phyloP scores from a whole-genome alignment of 2,797 vertebrate species.

The Arrhamphus sclerolepis region DNA sequence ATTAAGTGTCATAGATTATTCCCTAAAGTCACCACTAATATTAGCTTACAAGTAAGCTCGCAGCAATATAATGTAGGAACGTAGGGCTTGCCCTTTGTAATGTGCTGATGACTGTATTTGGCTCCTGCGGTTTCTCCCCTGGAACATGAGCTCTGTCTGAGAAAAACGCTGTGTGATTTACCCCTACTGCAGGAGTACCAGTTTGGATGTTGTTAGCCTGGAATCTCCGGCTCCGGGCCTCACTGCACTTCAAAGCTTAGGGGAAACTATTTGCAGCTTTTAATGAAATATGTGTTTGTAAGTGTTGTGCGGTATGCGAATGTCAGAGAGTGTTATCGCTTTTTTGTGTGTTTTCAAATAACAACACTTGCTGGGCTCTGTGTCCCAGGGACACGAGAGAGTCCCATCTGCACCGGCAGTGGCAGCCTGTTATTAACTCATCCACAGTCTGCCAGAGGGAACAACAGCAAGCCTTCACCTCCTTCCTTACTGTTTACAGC shows the following conservation, averaged over 20 bases:
- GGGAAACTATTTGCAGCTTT: slow-evolving; percentile 56
- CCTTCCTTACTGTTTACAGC: slow-evolving; percentile 46
- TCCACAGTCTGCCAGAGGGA: slow-evolving; percentile 62
- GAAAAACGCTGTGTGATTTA: slow-evolving; percentile 51
- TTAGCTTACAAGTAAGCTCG: slow-evolving; percentile 41
- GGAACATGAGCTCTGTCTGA: slow-evolving; percentile 66
- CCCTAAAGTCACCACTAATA: slow-evolving; percentile 45
- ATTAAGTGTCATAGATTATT: slow-evolving; percentile 5
- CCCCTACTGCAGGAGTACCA: slow-evolving; percentile 56
- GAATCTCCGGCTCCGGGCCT: slow-evolving; percentile 64
- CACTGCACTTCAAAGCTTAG: slow-evolving; percentile 59
- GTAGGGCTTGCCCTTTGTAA: slow-evolving; percentile 51
- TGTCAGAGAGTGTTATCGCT: slow-evolving; percentile 42
- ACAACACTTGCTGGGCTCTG: slow-evolving; percentile 45
- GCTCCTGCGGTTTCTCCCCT: slow-evolving; percentile 69
- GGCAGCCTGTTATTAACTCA: slow-evolving; percentile 74
- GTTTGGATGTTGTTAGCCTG: slow-evolving; percentile 56
- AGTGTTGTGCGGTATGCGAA: slow-evolving; percentile 21
- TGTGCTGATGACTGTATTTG: slow-evolving; percentile 72
- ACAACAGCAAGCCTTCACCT: slow-evolving; percentile 50
- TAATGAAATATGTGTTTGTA: slow-evolving; percentile 48
- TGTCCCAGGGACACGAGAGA: slow-evolving; percentile 53
- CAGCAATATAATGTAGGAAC: slow-evolving; percentile 41
- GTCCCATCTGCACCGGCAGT: slow-evolving; percentile 70
- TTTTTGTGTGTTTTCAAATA: slow-evolving; percentile 55